These are phyloP conservation scores for Bombus balteatus DNA, from an alignment of 1,140 invertebrate genomes.

Conservation along the genomic window DNA sequence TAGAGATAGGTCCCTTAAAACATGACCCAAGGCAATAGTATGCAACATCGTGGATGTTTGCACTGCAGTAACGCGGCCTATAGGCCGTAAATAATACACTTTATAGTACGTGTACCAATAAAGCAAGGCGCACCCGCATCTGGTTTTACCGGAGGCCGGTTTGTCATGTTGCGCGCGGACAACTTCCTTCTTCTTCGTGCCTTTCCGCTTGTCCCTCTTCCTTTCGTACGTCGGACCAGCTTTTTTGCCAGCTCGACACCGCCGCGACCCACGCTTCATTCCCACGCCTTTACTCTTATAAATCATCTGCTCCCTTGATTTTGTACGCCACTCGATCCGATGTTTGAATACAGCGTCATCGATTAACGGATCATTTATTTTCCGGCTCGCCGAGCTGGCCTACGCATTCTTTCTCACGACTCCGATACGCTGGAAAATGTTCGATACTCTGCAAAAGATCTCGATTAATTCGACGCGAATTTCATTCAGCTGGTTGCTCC, in stretches of 20 bases:
- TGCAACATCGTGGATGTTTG: constrained; percentile 42
- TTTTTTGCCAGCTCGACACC: constrained; percentile 21
- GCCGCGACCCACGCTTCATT: constrained; percentile 28
- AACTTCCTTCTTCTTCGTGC: constrained; percentile 19
- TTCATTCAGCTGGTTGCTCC: not conserved
- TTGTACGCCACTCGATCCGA: not conserved
- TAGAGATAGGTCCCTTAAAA: constrained; percentile 24
- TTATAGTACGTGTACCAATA: constrained; percentile 59
- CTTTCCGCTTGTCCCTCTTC: constrained; percentile 3
- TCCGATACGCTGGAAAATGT: not conserved
- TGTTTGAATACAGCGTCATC: not conserved
- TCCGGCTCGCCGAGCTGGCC: too few relatives aligned
- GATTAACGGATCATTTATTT: constrained; percentile 2
- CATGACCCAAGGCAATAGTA: constrained; percentile 23
- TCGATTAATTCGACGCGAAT: not conserved
- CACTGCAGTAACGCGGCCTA: constrained; percentile 36
- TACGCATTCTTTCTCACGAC: constrained; percentile 3
- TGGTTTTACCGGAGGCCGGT: constrained; percentile 41
- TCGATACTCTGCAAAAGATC: not conserved
- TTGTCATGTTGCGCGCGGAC: constrained; percentile 32
- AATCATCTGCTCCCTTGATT: constrained; percentile 18
- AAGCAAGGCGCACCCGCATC: constrained; percentile 54
- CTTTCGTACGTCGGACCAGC: not conserved
- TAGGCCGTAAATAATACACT: constrained; percentile 62
- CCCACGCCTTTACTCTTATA: constrained; percentile 41